phyloP scores from a whole-genome alignment of 1,140 invertebrate genomes.

The Callitettix versicolor region DNA sequence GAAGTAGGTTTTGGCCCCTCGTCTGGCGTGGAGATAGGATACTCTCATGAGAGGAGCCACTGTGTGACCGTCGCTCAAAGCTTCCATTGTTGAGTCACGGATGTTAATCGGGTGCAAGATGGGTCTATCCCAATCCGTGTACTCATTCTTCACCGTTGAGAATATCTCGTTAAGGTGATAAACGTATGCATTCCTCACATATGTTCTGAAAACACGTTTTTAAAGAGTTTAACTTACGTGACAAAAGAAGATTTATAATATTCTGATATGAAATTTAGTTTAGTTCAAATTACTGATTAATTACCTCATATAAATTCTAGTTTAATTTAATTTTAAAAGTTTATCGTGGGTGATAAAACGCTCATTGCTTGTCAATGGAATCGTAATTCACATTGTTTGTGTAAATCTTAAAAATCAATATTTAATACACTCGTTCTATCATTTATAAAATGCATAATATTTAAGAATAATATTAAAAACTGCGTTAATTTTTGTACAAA shows the following conservation, averaged over 20 bases:
- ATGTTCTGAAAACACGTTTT: slow-evolving; percentile 52
- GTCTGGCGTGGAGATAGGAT: slow-evolving; percentile 54
- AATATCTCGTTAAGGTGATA: slow-evolving; percentile 88
- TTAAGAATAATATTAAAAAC: too few species aligned
- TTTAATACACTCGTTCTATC: too few species aligned
- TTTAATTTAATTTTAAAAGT: background rate
- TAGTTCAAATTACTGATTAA: background rate
- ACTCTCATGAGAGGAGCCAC: slow-evolving; percentile 58
- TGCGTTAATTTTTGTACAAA: too few species aligned
- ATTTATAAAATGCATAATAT: too few species aligned
- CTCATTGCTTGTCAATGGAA: background rate
- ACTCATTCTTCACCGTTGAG: slow-evolving; percentile 81
- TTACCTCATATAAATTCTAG: background rate
- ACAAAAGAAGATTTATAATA: background rate
- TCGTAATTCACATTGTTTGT: background rate
- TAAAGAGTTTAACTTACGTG: background rate
- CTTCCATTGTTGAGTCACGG: slow-evolving; percentile 76
- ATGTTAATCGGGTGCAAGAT: slow-evolving; percentile 74
- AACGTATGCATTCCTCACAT: slow-evolving; percentile 74
- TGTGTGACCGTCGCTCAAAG: slow-evolving; percentile 73
- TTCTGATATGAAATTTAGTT: background rate
- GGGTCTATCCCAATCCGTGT: slow-evolving; percentile 83
- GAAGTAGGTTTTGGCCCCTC: slow-evolving; percentile 59
- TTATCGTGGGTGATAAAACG: background rate
- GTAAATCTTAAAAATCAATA: too few species aligned